Percentiles rank a stretch among this genome's conserved stretches.
These are phyloP conservation scores for human DNA, from an alignment of 2,113 vertebrate species.

Conservation along the genomic window GRCh38 chr2:240354001-240354500, in stretches of 20 bases:
- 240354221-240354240: neutral
- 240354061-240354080: neutral
- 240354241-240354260: fast-evolving
- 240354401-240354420: no score
- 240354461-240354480: no score
- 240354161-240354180: fast-evolving
- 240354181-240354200: fast-evolving
- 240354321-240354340: fast-evolving
- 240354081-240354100: neutral
- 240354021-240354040: neutral
- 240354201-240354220: neutral
- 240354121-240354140: fast-evolving
- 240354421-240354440: neutral
- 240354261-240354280: neutral
- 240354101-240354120: fast-evolving
- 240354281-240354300: neutral
- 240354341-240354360: fast-evolving
- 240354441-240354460: no score
- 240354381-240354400: neutral
- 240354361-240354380: neutral
- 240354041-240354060: neutral
- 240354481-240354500: no score
- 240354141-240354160: neutral
- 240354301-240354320: fast-evolving
- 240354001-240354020: neutral